Percentiles rank a stretch among this genome's conserved stretches.
These are phyloP conservation scores for Drosophila antonietae DNA, from an alignment of 2,888 invertebrate species.

Conservation along the genomic window DNA sequence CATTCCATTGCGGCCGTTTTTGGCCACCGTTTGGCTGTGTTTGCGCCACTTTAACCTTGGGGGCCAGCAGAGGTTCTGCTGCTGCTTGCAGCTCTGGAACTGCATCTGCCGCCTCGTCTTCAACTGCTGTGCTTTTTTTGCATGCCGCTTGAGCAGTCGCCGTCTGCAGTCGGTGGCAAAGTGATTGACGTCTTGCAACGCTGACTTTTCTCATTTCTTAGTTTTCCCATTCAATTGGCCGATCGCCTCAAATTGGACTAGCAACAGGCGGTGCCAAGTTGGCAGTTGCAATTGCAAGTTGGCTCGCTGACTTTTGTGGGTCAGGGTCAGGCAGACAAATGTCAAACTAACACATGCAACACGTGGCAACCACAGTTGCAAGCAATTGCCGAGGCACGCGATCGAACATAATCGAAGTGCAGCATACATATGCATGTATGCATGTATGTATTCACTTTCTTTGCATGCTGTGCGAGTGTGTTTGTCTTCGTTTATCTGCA, in stretches of 20 bases:
- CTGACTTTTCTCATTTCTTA: constrained; percentile 52
- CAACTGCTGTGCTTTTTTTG: constrained; percentile 23
- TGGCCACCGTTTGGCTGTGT: constrained; percentile 56
- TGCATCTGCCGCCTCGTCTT: neutral
- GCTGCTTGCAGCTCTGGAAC: neutral
- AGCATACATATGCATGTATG: neutral
- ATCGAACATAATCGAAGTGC: constrained; percentile 20
- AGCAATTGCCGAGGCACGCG: constrained; percentile 74
- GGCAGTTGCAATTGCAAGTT: constrained; percentile 11
- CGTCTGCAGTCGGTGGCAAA: constrained; percentile 37
- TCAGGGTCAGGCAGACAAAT: constrained; percentile 77
- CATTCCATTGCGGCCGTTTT: constrained; percentile 54
- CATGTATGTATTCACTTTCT: constrained; percentile 64
- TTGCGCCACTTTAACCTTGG: constrained; percentile 73
- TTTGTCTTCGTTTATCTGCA: constrained; percentile 57
- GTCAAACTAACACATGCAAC: constrained; percentile 67
- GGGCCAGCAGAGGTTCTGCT: constrained; percentile 45
- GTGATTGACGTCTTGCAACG: constrained; percentile 66
- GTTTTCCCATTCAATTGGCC: constrained; percentile 53
- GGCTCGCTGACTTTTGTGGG: constrained; percentile 63
- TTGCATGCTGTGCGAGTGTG: constrained; percentile 44
- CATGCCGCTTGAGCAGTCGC: constrained; percentile 24
- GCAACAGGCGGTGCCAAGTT: constrained; percentile 35
- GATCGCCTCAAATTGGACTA: constrained; percentile 55
- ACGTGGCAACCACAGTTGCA: constrained; percentile 10